Conservation (phyloP, 2,113 vertebrate genomes). For the Eurypyga helias region DNA sequence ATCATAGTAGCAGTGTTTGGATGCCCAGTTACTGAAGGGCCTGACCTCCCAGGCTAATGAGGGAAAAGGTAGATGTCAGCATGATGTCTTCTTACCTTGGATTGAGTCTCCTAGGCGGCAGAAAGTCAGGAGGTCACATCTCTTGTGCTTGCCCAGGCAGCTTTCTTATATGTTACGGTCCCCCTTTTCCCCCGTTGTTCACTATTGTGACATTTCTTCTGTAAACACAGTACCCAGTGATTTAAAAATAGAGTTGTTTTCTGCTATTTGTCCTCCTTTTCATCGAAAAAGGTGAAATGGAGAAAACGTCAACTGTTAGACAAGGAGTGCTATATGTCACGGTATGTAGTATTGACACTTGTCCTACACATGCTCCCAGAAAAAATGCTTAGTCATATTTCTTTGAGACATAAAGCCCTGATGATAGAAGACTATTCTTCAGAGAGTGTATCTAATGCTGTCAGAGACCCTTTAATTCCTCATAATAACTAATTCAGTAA, state of each 20-base stretch:
- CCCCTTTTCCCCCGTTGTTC: neutral
- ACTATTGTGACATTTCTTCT: neutral
- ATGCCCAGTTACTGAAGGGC: neutral
- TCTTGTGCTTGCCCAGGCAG: neutral
- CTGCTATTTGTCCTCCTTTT: neutral
- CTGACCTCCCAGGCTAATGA: constrained; percentile 31
- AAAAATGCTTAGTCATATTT: neutral
- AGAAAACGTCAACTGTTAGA: neutral
- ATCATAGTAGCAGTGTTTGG: neutral
- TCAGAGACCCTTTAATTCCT: neutral
- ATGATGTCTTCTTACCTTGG: constrained; percentile 37
- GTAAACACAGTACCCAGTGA: neutral
- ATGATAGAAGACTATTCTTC: neutral
- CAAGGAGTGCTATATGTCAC: neutral
- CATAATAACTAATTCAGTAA: neutral
- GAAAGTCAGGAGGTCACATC: constrained; percentile 16
- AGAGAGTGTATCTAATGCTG: neutral
- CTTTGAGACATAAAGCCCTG: neutral
- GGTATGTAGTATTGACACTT: neutral
- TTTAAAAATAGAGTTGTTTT: constrained; percentile 39
- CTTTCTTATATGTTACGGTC: neutral
- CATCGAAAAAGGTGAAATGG: neutral
- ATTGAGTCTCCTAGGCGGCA: neutral
- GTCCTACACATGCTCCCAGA: neutral
- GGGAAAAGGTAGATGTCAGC: constrained; percentile 15